Conservation (phyloP, 2,888 invertebrate genomes). For the Thereva nobilitata region DNA sequence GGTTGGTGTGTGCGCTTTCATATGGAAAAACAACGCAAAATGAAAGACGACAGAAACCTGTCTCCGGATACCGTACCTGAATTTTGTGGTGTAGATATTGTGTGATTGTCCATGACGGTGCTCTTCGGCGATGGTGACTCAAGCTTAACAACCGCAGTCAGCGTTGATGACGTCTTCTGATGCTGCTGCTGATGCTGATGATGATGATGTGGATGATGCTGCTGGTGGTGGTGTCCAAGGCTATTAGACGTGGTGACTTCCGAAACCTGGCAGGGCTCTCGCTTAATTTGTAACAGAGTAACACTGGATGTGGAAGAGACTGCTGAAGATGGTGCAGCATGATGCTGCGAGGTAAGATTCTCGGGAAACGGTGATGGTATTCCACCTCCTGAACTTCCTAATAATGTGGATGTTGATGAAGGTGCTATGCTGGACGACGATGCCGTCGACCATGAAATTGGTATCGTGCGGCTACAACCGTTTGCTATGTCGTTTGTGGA, state of each 20-base stretch:
- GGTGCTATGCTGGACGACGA: constrained; percentile 23
- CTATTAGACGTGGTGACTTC: constrained; percentile 57
- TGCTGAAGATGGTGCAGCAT: constrained; percentile 36
- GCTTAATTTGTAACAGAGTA: constrained; percentile 56
- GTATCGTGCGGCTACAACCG: constrained; percentile 46
- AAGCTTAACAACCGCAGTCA: constrained; percentile 56
- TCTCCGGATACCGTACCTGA: constrained; percentile 36
- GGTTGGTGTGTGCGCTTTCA: not conserved
- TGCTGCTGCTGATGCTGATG: constrained; percentile 43
- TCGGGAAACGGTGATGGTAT: constrained; percentile 33
- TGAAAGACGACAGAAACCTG: constrained; percentile 1
- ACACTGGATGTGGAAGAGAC: constrained; percentile 48
- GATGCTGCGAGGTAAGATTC: constrained; percentile 24
- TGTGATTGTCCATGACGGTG: constrained; percentile 51
- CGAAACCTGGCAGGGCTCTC: constrained; percentile 58
- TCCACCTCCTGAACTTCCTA: constrained; percentile 14
- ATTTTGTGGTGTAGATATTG: constrained; percentile 40
- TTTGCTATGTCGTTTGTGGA: constrained; percentile 41
- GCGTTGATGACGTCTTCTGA: constrained; percentile 48
- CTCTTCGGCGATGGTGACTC: constrained; percentile 57
- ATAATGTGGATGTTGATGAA: constrained; percentile 16
- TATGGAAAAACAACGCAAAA: not conserved
- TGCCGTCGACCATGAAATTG: constrained; percentile 44
- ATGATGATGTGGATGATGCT: constrained; percentile 41
- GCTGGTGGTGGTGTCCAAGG: constrained; percentile 49